A percentile compares a stretch with the other conserved stretches of the same genome.
phyloP scores from a whole-genome alignment of 37 sponge, comb jelly and placozoan species.

The Beroe forskalii region DNA sequence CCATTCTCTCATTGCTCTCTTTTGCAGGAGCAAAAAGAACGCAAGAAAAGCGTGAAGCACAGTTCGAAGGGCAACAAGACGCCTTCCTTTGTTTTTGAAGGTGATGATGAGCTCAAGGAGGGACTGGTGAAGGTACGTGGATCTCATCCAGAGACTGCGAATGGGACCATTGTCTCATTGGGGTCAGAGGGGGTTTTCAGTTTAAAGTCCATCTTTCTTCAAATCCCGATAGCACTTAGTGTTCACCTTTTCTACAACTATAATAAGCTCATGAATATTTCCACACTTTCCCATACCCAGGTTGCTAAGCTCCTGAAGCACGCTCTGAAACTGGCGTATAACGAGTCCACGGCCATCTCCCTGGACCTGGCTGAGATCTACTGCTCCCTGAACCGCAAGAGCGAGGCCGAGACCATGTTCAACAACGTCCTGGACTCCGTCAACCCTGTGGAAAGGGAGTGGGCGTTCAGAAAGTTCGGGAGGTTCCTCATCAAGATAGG shows the following conservation, averaged over 20 bases:
- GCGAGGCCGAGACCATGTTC: conserved; percentile 62
- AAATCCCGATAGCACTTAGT: no score
- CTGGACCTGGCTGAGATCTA: conserved; percentile 61
- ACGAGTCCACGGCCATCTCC: conserved; percentile 25
- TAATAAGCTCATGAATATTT: no score
- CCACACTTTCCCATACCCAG: background rate
- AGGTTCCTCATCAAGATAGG: conserved; percentile 58
- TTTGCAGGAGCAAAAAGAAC: background rate
- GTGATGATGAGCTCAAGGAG: conserved; percentile 20
- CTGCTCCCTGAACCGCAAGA: conserved; percentile 47
- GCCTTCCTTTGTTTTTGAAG: conserved; percentile 27
- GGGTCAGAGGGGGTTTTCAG: no score
- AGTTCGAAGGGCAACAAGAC: conserved; percentile 4
- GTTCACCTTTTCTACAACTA: no score
- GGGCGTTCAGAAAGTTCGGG: conserved; percentile 20
- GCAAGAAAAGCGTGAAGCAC: conserved; percentile 46
- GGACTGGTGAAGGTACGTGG: conserved; percentile 6
- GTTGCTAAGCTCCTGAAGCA: conserved; percentile 64
- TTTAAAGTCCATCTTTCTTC: no score
- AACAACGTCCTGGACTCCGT: background rate
- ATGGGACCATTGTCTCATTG: no score
- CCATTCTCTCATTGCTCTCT: no score
- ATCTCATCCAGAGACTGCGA: no score
- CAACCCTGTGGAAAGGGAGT: conserved; percentile 48
- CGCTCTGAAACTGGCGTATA: conserved; percentile 12